Evolutionary conservation across 2,113 vertebrate species (phyloP).

Genomic region (Chaetorhynchus papuensis): DNA sequence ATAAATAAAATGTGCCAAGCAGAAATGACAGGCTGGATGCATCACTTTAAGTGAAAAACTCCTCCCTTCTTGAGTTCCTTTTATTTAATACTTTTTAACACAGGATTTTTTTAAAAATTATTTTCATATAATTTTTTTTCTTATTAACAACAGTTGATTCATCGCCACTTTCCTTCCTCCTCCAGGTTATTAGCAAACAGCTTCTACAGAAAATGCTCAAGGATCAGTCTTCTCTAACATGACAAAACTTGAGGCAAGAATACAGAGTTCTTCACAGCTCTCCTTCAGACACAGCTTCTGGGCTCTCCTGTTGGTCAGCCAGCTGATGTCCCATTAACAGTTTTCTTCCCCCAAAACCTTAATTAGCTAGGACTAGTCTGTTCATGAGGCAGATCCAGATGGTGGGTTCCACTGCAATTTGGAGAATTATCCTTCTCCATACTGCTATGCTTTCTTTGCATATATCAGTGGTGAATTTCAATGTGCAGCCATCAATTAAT

Average conservation of each 20-base stretch:
- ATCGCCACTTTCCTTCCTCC: neutral
- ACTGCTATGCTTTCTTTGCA: neutral
- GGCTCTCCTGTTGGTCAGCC: neutral
- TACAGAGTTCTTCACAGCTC: neutral
- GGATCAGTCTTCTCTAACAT: neutral
- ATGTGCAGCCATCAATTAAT: conserved; percentile 46
- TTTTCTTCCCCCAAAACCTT: neutral
- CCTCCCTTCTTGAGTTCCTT: neutral
- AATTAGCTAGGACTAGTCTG: neutral
- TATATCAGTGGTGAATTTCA: neutral
- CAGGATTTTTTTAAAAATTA: neutral
- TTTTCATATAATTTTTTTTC: neutral
- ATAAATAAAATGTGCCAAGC: neutral
- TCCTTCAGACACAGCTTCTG: neutral
- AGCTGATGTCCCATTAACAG: neutral
- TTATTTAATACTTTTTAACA: neutral
- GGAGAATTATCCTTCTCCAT: neutral
- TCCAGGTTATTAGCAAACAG: neutral
- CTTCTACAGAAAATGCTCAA: neutral
- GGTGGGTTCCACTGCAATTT: neutral
- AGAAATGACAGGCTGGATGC: neutral
- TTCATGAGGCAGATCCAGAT: neutral
- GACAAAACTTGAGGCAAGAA: neutral
- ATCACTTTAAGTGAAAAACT: neutral
- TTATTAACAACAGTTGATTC: neutral